These are phyloP conservation scores for Gobio gobio DNA, from an alignment of 2,113 vertebrate genomes.

Conservation along the genomic window DNA sequence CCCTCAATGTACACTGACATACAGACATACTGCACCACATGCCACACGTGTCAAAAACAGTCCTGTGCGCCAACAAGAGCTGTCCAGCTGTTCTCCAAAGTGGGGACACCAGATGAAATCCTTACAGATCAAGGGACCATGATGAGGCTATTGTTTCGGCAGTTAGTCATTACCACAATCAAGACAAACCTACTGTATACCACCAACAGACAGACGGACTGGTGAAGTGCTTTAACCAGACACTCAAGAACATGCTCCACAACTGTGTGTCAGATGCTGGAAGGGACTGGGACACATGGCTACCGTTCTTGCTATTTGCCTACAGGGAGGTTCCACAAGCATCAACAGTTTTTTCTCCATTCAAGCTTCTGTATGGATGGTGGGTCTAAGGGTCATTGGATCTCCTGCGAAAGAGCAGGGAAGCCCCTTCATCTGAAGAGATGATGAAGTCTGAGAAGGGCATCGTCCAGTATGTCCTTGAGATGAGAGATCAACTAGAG, in stretches of 20 bases:
- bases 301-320: neutral
- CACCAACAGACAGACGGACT: neutral
- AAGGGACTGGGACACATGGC: neutral
- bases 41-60: neutral
- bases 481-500: neutral
- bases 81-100: neutral
- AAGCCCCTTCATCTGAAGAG: neutral
- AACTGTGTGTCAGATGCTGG: neutral
- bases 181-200: neutral
- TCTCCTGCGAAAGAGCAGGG: neutral
- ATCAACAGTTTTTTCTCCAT: neutral
- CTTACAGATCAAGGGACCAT: neutral
- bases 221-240: neutral
- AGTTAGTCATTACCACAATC: neutral
- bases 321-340: neutral
- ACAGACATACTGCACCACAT: neutral
- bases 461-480: neutral
- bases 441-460: neutral
- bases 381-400: neutral
- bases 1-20: constrained; percentile 15
- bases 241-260: neutral
- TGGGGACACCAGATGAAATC: neutral
- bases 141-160: neutral
- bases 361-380: neutral
- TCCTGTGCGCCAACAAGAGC: neutral